Conservation (phyloP, 2,797 vertebrate genomes). For the Schizopygopsis malacanthus region DNA sequence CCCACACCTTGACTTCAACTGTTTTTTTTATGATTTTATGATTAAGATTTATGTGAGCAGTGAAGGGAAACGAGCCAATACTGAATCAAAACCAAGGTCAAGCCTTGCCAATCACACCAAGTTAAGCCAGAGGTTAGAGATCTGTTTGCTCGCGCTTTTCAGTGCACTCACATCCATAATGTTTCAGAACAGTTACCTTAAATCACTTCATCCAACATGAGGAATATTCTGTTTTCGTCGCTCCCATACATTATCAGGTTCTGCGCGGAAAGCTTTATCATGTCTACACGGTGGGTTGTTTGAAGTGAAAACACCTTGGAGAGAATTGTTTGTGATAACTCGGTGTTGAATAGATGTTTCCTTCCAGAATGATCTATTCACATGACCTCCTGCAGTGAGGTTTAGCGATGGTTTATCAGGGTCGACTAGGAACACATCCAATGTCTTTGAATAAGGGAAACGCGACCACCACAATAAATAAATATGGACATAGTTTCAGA, state of each 20-base stretch:
- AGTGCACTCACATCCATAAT: conserved; percentile 19
- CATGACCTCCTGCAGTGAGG: conserved; percentile 39
- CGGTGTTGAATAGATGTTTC: conserved; percentile 38
- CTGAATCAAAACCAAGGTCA: conserved; percentile 53
- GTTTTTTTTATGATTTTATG: conserved; percentile 49
- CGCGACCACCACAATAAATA: conserved; percentile 52
- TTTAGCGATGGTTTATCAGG: conserved; percentile 55
- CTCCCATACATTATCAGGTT: conserved; percentile 5
- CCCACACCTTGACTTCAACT: conserved; percentile 39
- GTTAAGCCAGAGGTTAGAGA: conserved; percentile 43
- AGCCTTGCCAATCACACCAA: conserved; percentile 41
- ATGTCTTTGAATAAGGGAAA: conserved; percentile 41
- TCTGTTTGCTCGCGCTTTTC: not conserved
- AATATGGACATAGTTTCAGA: conserved; percentile 46
- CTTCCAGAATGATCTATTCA: conserved; percentile 44
- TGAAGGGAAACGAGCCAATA: conserved; percentile 53
- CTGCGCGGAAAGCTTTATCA: conserved; percentile 9
- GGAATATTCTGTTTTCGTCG: conserved; percentile 11
- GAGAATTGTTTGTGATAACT: conserved; percentile 32
- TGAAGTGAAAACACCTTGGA: conserved; percentile 35
- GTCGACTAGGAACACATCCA: conserved; percentile 36
- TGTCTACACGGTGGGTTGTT: conserved; percentile 6
- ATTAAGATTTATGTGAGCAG: conserved; percentile 55
- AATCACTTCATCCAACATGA: conserved; percentile 34
- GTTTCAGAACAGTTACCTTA: conserved; percentile 30